Evolutionary conservation across 2,888 invertebrate genomes (phyloP).

Genomic region (Parnassius apollo): DNA sequence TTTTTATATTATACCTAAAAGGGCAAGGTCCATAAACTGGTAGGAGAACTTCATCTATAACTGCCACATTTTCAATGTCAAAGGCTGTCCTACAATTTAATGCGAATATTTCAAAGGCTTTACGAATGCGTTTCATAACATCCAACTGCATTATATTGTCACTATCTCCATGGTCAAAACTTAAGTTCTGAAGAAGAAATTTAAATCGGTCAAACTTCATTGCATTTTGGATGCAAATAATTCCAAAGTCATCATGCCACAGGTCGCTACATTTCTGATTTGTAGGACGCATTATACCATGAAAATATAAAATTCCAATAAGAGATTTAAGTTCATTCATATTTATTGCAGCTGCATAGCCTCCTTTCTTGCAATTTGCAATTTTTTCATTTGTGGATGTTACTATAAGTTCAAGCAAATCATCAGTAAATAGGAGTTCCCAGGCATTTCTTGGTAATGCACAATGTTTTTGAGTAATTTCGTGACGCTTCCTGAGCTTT

Average conservation of each 20-base stretch:
- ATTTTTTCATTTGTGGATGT: slow-evolving; percentile 66
- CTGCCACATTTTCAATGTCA: slow-evolving; percentile 53
- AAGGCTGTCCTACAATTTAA: slow-evolving; percentile 66
- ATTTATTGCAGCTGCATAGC: slow-evolving; percentile 41
- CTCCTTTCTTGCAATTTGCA: slow-evolving; percentile 39
- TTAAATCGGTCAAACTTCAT: slow-evolving; percentile 66
- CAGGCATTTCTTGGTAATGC: slow-evolving; percentile 61
- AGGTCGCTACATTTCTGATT: slow-evolving; percentile 62
- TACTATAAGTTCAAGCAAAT: slow-evolving; percentile 65
- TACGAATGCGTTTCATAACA: slow-evolving; percentile 65
- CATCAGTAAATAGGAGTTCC: slow-evolving; percentile 66
- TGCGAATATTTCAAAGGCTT: slow-evolving; percentile 71
- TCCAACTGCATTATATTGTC: slow-evolving; percentile 55
- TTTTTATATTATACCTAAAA: slow-evolving; percentile 64
- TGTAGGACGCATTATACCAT: slow-evolving; percentile 68
- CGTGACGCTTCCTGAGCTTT: slow-evolving; percentile 49
- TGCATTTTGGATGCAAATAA: slow-evolving; percentile 51
- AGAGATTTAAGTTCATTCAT: slow-evolving; percentile 62
- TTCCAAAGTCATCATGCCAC: slow-evolving; percentile 62
- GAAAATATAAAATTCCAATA: slow-evolving; percentile 68
- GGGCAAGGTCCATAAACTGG: slow-evolving; percentile 71
- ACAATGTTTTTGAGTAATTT: slow-evolving; percentile 41
- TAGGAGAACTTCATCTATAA: slow-evolving; percentile 69
- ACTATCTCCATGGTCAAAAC: slow-evolving; percentile 55
- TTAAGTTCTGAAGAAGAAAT: slow-evolving; percentile 60